Percentiles rank a stretch among this genome's conserved stretches.
phyloP scores from a whole-genome alignment of 2,113 vertebrate species.

The Takifugu bimaculatus region DNA sequence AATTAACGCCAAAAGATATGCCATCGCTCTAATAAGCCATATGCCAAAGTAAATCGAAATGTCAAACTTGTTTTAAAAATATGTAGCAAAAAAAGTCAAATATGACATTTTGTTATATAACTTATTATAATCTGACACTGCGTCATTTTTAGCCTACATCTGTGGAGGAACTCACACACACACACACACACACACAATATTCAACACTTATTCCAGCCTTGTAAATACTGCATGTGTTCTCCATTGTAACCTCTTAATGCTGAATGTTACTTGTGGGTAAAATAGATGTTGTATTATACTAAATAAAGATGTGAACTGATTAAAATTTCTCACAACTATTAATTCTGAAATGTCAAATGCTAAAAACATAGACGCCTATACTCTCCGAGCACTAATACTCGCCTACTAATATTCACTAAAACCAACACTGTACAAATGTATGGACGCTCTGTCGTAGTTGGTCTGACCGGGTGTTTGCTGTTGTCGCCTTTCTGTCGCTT shows the following conservation, averaged over 20 bases:
- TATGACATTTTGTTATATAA: too few species aligned
- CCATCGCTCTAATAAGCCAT: slow-evolving; percentile 57
- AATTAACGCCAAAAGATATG: slow-evolving; percentile 10
- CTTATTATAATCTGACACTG: slow-evolving; percentile 15
- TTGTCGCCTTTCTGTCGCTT: slow-evolving; percentile 29
- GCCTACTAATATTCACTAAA: slow-evolving; percentile 55
- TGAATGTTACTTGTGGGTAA: slow-evolving; percentile 65
- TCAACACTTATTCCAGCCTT: slow-evolving; percentile 44
- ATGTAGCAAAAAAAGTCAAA: background rate
- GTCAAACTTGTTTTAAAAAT: slow-evolving; percentile 32
- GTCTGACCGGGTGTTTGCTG: slow-evolving; percentile 25
- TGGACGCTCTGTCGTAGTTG: slow-evolving; percentile 6
- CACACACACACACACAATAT: slow-evolving; percentile 10
- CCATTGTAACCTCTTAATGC: slow-evolving; percentile 49
- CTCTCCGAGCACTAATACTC: slow-evolving; percentile 13
- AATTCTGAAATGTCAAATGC: slow-evolving; percentile 40
- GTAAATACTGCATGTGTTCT: slow-evolving; percentile 76
- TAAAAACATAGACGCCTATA: slow-evolving; percentile 38
- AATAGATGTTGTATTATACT: slow-evolving; percentile 58
- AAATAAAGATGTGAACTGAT: slow-evolving; percentile 42
- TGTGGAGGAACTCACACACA: slow-evolving; percentile 21
- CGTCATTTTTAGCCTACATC: slow-evolving; percentile 25
- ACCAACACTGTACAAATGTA: too few species aligned
- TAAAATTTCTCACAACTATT: slow-evolving; percentile 45
- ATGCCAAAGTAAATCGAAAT: slow-evolving; percentile 25